Base-by-base conservation (phyloP, 2,113 vertebrate species). In the Percopsis transmontana region DNA sequence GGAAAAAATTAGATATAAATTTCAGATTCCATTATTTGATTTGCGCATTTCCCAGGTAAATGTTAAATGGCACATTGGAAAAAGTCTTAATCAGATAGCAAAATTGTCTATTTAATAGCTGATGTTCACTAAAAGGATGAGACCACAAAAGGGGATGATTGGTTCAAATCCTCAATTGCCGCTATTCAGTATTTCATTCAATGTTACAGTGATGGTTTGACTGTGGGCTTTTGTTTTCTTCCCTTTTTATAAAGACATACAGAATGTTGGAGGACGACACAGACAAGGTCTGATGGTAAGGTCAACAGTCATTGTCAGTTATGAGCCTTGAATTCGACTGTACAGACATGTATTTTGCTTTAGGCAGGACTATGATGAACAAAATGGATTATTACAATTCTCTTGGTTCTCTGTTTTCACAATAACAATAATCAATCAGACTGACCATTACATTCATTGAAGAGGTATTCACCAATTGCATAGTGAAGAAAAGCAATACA, bases 211-310 rank as follows among this genome's bases (percentile, higher is more conserved):
- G 38, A 33, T 50, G 42, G 53, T 68, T 65, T 66, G 21, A 66
- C 61, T 54, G 9, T 57, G 40, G 21, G 14, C 16, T 50, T n/a
- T 69, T 62, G 3, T 41, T 7, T 12, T 20, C 60, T 59, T 65
- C 13, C 78, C 40, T 74, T 48, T 59, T n/a, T 44, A 74, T 74
- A 81, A 90, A 98, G 97, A 97, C 79, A 79, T 88, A 18, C 92
- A 94, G 38, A 95, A 97, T 66, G 77, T 92, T 52, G 92, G 92
- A 79, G 84, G 92, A 60, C 88, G 92, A 72, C 93, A 88, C 82
- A 93, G 96, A 83, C 94, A 91, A 5, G 94, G 93, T 45, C 92
- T 95, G 41, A 95, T 96, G 94, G 96, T 97, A 83, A 96, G 96
- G 18, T 41, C 0, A 52, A n/a, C 56, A 20, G 40, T 41, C 5